phyloP scores from a whole-genome alignment of 2,888 invertebrate genomes.

The Quadriops clusia region DNA sequence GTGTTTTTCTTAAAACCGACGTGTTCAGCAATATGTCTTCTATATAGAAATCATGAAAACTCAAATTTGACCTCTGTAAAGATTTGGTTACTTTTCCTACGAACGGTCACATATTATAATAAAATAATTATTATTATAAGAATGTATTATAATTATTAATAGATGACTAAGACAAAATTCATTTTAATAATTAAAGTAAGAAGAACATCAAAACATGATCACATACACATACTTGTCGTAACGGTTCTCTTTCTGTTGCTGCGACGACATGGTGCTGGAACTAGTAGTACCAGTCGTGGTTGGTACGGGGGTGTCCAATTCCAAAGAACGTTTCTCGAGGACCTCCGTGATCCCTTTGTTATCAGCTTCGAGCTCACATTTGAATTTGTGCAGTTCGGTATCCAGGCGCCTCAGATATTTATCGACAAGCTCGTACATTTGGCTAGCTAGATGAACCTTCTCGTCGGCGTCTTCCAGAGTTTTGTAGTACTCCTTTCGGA shows the following conservation, averaged over 20 bases:
- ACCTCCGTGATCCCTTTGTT: slow-evolving; percentile 96
- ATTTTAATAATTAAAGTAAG: no score
- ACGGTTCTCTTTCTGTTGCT: slow-evolving; percentile 76
- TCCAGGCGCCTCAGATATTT: slow-evolving; percentile 81
- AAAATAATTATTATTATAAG: no score
- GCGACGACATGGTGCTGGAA: slow-evolving; percentile 36
- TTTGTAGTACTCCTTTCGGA: slow-evolving; percentile 80
- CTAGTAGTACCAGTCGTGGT: slow-evolving; percentile 13
- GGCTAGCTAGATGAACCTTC: slow-evolving; percentile 83
- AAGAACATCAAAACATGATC: no score
- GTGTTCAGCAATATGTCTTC: no score
- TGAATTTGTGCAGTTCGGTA: slow-evolving; percentile 90
- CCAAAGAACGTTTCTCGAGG: slow-evolving; percentile 84
- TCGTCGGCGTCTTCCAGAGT: slow-evolving; percentile 92
- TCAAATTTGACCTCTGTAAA: no score
- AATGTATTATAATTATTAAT: no score
- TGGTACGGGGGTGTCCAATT: slow-evolving; percentile 58
- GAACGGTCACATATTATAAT: no score
- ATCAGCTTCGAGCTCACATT: slow-evolving; percentile 97
- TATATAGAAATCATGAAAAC: no score
- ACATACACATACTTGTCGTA: slow-evolving; percentile 31
- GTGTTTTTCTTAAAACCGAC: no score
- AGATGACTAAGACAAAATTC: no score
- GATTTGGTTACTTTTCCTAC: no score
- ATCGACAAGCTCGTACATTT: slow-evolving; percentile 90